phyloP scores from a whole-genome alignment of 2,113 vertebrate genomes.

The Ophthalmolycus amberensis region DNA sequence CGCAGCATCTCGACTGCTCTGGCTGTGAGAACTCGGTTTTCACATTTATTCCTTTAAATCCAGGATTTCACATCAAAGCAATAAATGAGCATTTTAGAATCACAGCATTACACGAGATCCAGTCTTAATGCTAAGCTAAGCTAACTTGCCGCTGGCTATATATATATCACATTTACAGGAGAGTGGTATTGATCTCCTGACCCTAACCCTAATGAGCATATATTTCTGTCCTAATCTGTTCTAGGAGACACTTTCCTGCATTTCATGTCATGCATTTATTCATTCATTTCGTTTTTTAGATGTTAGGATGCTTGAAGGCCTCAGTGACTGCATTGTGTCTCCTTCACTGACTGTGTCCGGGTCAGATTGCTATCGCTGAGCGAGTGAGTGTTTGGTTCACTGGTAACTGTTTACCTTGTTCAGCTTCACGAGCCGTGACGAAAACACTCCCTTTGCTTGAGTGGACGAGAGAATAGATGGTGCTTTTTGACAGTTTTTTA shows the following conservation, averaged over 20 bases:
- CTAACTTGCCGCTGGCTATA: background rate
- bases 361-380: constrained; percentile 56
- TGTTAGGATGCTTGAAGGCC: constrained; percentile 24
- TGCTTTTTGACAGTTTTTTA: background rate
- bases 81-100: background rate
- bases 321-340: constrained; percentile 56
- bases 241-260: background rate
- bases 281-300: background rate
- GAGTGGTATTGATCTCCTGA: background rate
- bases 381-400: constrained; percentile 2
- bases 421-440: constrained; percentile 31
- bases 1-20: background rate
- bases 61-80: too few species aligned
- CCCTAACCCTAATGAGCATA: background rate
- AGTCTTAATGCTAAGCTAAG: background rate
- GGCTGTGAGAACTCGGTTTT: background rate
- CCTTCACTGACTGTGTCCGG: constrained; percentile 49
- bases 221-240: background rate
- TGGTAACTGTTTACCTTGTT: constrained; percentile 48
- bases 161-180: background rate
- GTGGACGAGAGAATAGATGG: background rate
- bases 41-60: background rate
- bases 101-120: background rate
- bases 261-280: background rate
- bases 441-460: constrained; percentile 18